Conservation (phyloP, 2,113 vertebrate genomes). For the Agapornis roseicollis region DNA sequence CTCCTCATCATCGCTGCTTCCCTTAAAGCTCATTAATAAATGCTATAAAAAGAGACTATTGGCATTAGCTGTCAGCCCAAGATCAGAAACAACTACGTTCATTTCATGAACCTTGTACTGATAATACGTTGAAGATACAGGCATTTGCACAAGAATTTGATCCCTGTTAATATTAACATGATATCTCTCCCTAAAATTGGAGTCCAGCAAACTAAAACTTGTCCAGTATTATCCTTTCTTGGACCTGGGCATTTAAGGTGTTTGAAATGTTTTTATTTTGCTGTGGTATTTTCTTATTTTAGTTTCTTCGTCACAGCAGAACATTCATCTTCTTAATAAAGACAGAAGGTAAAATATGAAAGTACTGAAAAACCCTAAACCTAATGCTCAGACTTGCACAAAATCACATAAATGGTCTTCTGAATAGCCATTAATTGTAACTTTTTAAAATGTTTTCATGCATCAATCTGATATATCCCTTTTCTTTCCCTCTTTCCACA, state of each 20-base stretch:
- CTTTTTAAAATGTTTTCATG: background rate
- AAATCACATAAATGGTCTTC: rapidly evolving
- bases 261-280: background rate
- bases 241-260: rapidly evolving
- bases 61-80: background rate
- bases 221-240: background rate
- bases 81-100: background rate
- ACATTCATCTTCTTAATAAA: background rate
- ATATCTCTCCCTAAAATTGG: background rate
- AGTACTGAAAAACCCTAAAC: rapidly evolving
- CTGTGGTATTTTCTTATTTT: background rate
- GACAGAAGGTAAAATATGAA: background rate
- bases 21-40: background rate
- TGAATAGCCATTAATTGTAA: background rate
- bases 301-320: background rate
- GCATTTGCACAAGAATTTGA: background rate
- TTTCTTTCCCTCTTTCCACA: background rate
- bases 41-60: background rate
- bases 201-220: background rate
- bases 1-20: background rate
- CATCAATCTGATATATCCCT: background rate
- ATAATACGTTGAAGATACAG: rapidly evolving
- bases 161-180: rapidly evolving
- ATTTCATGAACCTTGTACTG: background rate
- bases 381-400: background rate